Base-by-base conservation (phyloP, 2,797 vertebrate genomes). In the Fistularia tabacaria region DNA sequence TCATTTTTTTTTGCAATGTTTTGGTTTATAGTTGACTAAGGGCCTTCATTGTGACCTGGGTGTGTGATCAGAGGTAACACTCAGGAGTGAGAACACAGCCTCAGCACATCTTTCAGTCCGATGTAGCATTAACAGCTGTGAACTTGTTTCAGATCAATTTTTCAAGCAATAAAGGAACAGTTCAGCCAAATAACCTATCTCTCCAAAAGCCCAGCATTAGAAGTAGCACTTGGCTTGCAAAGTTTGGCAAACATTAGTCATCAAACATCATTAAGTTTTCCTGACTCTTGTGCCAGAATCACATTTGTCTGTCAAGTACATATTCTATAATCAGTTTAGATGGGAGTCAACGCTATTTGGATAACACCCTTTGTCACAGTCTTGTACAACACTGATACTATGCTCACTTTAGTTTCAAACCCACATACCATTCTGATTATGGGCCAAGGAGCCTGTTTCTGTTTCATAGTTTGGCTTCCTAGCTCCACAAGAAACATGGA, bases 381-480 rank as follows among this genome's bases (percentile, higher is more conserved):
- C 50, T 12, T 14, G 37, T 63, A 57, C 14, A 78, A 85, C 69
- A 65, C 62, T 10, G 36, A 64, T 5, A 25, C 57, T 49, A 38
- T 46, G 38, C 66, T 73, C 69, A 63, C 69, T 72, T 76, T 50
- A 45, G 51, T 69, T 79, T 76, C 66, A 67, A 84, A 80, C 70
- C 85, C 81, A 89, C 85, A 86, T 88, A 86, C 85, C 53, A 66
- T 69, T 72, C 67, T 50, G 57, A 79, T 66, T 62, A 57, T 9
- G 69, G 66, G 82, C 81, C 85, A 84, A 71, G 46, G 47, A 60
- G 64, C 51, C 80, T 80, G 77, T 78, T 86, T 71, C 67, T 66
- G 67, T 84, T 87, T 82, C 77, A 82, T 38, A 53, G 73, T 73
- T 76, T 70, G 38, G 62, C 69, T 63, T 77, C 58, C 62, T 70